These are phyloP conservation scores for Mus spicilegus DNA, from an alignment of 2,113 vertebrate species.

Conservation along the genomic window DNA sequence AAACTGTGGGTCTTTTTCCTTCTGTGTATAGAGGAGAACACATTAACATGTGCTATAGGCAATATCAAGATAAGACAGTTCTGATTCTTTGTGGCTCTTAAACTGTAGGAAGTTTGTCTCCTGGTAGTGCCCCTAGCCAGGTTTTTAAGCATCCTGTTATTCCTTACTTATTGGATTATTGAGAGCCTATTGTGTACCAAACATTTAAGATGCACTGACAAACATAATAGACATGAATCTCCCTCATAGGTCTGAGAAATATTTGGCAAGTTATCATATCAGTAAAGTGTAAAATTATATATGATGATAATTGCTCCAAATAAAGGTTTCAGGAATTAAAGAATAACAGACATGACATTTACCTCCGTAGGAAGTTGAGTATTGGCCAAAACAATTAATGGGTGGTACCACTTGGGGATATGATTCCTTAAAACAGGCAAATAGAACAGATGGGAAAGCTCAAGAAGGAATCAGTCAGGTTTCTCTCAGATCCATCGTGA, in stretches of 20 bases:
- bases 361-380: background rate
- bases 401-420: background rate
- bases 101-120: background rate
- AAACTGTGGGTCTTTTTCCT: background rate
- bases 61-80: background rate
- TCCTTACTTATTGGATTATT: background rate
- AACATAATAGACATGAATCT: background rate
- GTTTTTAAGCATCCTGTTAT: background rate
- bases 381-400: background rate
- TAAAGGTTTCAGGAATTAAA: background rate
- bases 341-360: conserved; percentile 1
- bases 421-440: background rate
- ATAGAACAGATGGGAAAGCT: background rate
- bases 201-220: background rate
- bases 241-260: background rate
- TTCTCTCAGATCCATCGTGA: background rate
- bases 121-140: background rate
- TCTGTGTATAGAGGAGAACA: background rate
- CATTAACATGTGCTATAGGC: background rate
- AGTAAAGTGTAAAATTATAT: conserved; percentile 24
- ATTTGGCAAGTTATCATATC: background rate
- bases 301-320: background rate
- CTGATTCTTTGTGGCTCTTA: background rate
- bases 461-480: background rate
- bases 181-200: background rate